A percentile compares a stretch with the other conserved stretches of the same genome.
Evolutionary conservation across 2,888 invertebrate genomes (phyloP).

Genomic region (Plusia festucae): DNA sequence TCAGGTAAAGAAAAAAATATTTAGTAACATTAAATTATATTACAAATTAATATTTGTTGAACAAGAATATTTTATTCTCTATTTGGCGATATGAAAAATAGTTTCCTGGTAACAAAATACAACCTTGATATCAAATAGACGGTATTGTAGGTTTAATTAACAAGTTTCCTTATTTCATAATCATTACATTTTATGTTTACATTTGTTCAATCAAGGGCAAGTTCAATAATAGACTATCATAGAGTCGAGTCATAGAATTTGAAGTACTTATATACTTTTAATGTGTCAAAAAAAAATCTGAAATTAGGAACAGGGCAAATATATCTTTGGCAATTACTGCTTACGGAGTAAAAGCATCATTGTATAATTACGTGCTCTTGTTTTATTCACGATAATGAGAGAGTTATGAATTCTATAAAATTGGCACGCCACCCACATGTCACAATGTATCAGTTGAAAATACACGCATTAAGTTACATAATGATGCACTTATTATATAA

Average conservation of each 20-base stretch:
- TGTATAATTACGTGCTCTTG: not conserved
- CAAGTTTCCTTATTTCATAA: constrained; percentile 14
- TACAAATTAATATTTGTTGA: no score
- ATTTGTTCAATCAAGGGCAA: not conserved
- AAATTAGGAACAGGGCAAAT: constrained; percentile 16
- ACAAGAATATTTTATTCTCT: not conserved
- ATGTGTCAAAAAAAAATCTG: not conserved
- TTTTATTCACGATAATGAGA: constrained; percentile 24
- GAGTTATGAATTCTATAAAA: constrained; percentile 10
- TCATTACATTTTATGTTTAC: not conserved
- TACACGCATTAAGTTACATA: constrained; percentile 16
- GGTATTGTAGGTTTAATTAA: constrained; percentile 9
- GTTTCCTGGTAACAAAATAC: constrained; percentile 44
- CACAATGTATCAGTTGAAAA: constrained; percentile 19
- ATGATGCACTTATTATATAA: constrained; percentile 13
- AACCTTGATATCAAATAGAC: constrained; percentile 42
- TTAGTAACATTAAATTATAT: no score
- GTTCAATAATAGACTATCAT: not conserved
- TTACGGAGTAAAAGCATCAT: not conserved
- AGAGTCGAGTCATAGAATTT: not conserved
- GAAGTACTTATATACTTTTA: not conserved
- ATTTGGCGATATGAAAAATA: constrained; percentile 32
- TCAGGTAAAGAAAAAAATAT: no score
- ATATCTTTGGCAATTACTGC: constrained; percentile 18
- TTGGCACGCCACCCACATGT: constrained; percentile 27